Conservation (phyloP, 1,140 invertebrate genomes). For the Caligus rogercresseyi region DNA sequence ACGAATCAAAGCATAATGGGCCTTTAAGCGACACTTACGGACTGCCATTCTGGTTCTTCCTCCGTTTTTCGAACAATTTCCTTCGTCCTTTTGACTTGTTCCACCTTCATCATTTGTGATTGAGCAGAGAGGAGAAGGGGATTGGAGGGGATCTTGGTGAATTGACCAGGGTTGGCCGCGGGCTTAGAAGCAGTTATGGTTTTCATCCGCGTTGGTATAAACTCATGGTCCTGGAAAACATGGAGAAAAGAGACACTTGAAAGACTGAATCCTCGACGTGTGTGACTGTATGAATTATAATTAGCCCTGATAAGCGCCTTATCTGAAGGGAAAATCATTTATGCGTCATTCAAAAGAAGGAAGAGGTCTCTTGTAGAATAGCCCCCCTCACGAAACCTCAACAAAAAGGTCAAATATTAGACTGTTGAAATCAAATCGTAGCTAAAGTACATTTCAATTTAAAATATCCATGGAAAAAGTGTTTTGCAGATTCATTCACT, state of each 20-base stretch:
- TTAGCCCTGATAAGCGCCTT: too few relatives aligned
- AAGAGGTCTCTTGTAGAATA: neutral
- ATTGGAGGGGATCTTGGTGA: slow-evolving; percentile 17
- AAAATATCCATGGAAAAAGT: too few relatives aligned
- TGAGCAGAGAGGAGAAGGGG: slow-evolving; percentile 14
- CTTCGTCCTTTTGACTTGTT: slow-evolving; percentile 16
- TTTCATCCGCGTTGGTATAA: slow-evolving; percentile 17
- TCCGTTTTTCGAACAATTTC: slow-evolving; percentile 2
- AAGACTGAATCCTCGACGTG: too few relatives aligned
- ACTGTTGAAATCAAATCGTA: too few relatives aligned
- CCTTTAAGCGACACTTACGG: too few relatives aligned
- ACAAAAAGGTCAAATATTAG: too few relatives aligned
- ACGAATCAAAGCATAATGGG: too few relatives aligned
- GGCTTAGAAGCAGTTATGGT: slow-evolving; percentile 15
- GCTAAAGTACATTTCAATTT: too few relatives aligned
- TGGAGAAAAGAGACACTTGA: neutral
- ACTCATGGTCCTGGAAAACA: slow-evolving; percentile 16
- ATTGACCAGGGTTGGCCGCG: slow-evolving; percentile 10
- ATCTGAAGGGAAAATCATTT: too few relatives aligned
- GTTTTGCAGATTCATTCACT: too few relatives aligned
- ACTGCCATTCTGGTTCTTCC: slow-evolving; percentile 16
- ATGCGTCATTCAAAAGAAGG: neutral
- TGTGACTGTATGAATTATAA: too few relatives aligned
- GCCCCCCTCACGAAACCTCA: neutral
- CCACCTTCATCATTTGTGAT: slow-evolving; percentile 14